These are phyloP conservation scores for Lordiphosa collinella DNA, from an alignment of 1,140 invertebrate genomes.

Conservation along the genomic window DNA sequence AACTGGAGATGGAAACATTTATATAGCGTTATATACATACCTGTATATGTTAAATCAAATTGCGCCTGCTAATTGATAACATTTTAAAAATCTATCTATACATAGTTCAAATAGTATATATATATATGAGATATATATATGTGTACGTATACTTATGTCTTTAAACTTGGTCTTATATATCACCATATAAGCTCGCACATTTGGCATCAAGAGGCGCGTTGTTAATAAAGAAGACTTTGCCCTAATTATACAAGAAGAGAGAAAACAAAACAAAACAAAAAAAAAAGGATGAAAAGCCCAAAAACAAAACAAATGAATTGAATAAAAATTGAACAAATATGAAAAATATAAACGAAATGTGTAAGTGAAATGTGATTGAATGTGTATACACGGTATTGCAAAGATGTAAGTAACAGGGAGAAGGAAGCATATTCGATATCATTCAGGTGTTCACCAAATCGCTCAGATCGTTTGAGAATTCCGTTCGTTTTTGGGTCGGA, in stretches of 20 bases:
- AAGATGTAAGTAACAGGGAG: no score
- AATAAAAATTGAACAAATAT: conserved; percentile 39
- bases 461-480: no score
- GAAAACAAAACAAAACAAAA: neutral
- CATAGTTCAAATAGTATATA: conserved; percentile 21
- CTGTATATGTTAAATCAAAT: conserved; percentile 38
- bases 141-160: conserved; percentile 7
- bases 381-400: no score
- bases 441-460: no score
- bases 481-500: no score
- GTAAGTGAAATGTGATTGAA: conserved; percentile 5
- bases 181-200: conserved; percentile 8
- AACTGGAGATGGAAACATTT: conserved; percentile 3
- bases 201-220: conserved; percentile 31
- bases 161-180: conserved; percentile 9
- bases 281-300: neutral
- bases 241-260: conserved; percentile 29
- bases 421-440: no score
- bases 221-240: conserved; percentile 45
- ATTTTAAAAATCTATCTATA: conserved; percentile 38
- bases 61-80: conserved; percentile 28
- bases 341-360: conserved; percentile 9
- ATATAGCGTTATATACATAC: conserved; percentile 14
- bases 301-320: conserved; percentile 22
- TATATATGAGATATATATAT: conserved; percentile 5